Base-by-base conservation (phyloP, 1,140 invertebrate species). In the Formica exsecta region DNA sequence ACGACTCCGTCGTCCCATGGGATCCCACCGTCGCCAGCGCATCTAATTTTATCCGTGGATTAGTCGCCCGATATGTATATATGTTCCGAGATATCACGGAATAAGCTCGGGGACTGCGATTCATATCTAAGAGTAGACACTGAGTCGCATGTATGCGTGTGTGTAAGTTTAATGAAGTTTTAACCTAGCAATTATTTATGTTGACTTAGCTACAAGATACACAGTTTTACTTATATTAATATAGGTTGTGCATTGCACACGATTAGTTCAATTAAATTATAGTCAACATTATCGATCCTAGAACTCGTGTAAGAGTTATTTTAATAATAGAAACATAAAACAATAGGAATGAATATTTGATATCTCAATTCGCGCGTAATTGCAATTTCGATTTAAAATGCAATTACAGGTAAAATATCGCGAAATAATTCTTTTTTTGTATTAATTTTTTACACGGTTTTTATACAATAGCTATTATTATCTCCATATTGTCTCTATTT, bases 11-110 rank as follows among this genome's bases (percentile, higher is more conserved):
- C 38, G 44, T 77, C 73, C 81, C 81, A 32, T 32, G 59, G 54
- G 71, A 54, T 22, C 48, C 1, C 59, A 32, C 19, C 51, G 48
- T 64, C 38, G 59, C 36, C 19, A 22, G 32, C 51, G 57, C 62
- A 51, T 77, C 83, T 87, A 87, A 86, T 86, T 79, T 64, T 57
- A 77, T 64, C 59, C 44, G 54, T 48, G 65, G 85, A 65, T 73
- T 65, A 71, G 41, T 65, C 57, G 38, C 16, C 19, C 36, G 57
- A 29, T 80, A 48, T 65, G 22, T 36, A 38, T 54, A 51, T 11
- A 38, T 51, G 54, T 80, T 57, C 7, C 25, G 19, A 61, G 38
- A 62, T 74, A 61, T 74, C 54, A 44, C 44, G 41, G 44, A 77
- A 85, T 77, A 77, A 85, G 62, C 59, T 65, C 25, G 22, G 81